Conservation (phyloP, 2,888 invertebrate species). For the Cantharis nigra region DNA sequence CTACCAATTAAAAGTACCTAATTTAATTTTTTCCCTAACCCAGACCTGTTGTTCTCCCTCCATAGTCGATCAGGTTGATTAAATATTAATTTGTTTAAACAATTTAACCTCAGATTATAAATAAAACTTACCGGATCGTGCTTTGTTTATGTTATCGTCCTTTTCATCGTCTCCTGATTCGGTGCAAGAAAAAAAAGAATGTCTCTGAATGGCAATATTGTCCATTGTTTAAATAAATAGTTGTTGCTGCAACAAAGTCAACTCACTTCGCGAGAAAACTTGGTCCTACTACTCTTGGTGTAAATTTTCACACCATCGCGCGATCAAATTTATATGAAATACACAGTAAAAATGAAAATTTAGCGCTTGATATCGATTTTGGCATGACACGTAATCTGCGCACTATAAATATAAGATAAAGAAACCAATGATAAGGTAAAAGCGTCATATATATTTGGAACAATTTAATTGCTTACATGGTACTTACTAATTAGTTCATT, state of each 20-base stretch:
- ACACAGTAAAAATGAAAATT: conserved; percentile 6
- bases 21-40: neutral
- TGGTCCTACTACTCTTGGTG: neutral
- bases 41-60: neutral
- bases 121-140: conserved; percentile 45
- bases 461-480: neutral
- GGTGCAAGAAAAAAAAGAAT: conserved; percentile 6
- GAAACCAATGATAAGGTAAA: neutral
- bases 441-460: neutral
- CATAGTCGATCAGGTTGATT: neutral
- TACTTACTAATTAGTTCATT: neutral
- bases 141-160: conserved; percentile 34
- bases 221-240: neutral
- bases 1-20: too few relatives aligned
- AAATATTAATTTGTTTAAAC: conserved; percentile 5
- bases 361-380: conserved; percentile 17
- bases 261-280: conserved; percentile 4
- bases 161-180: conserved; percentile 33
- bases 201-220: conserved; percentile 33
- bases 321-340: conserved; percentile 19
- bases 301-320: conserved; percentile 5
- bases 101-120: conserved; percentile 27
- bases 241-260: neutral
- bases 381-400: conserved; percentile 18
- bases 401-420: conserved; percentile 3